Evolutionary conservation across 2,113 vertebrate species (phyloP), one percentile per base, ranked within the genome.

Genomic region (Osmerus mordax): DNA sequence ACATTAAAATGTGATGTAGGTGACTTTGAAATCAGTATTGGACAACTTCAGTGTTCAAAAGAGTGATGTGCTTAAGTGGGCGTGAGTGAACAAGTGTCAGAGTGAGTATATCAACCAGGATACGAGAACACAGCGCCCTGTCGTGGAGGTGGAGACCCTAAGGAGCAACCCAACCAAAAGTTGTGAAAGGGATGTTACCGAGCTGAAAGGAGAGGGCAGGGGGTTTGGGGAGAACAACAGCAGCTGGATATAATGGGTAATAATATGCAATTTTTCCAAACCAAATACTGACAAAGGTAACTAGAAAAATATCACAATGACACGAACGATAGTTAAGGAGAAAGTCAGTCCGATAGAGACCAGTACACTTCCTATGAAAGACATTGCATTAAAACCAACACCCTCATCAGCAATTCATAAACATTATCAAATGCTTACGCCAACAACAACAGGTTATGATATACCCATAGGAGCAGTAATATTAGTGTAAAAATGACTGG

Each of bases 251-350:
- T 58, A 67, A 81, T 55, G 79, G 60, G 64, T 59, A 84, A 76
- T 56, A 47, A 47, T 70, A 80, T 61, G 75, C 71, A 80, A 78
- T 68, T 77, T 79, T 72, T 68, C 52, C 69, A 80, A 86, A 90
- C 55, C 67, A 84, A 91, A 91, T 91, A 91, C 87, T 92, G 89
- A 90, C 80, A 81, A 82, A 78, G 79, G 81, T 73, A 79, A 73
- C 80, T 89, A 88, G 81, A 90, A 88, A 90, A 87, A 89, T 86
- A 89, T 85, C 83, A 85, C 81, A 84, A 84, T 71, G 75, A 83
- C 81, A 88, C 86, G 52, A 68, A 66, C 16, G 29, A 83, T 80
- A 79, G 76, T 69, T 78, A 84, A 77, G 86, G 79, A 88, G 77
- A 72, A 83, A 79, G 71, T 75, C 83, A 51, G 79, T 81, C 67